Evolutionary conservation across 2,888 invertebrate genomes (phyloP), one percentile per base, ranked within the genome.

Genomic region (Rotaria macrura): DNA sequence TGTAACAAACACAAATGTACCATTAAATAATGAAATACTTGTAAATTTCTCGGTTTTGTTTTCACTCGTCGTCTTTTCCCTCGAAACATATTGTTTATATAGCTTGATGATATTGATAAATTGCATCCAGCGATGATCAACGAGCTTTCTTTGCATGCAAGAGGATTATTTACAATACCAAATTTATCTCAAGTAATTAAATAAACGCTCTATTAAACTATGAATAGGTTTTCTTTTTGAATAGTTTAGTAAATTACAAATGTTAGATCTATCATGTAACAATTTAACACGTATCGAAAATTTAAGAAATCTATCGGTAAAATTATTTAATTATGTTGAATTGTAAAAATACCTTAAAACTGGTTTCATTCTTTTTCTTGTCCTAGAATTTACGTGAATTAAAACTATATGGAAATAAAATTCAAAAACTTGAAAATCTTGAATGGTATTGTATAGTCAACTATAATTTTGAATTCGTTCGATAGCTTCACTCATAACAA

Each of bases 221-320:
- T 47, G 47, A 12, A 47, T 65, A 43, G 9, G 2, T 14, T 23
- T 43, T 1, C 25, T 40, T 2, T 38, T 72, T 72, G 38, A 20
- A 43, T 79, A 89, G 54, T 89, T 92, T 85, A 88, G 88, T 85
- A 89, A 90, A 85, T 89, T 93, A 43, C 89, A 91, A 87, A 91
- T 90, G 25, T 86, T 92, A 43, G 89, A 89, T 86, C 88, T 91
- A 52, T 89, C 89, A 49, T 87, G 88, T 74, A 91, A 91, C 91
- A 93, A 93, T 88, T 92, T 97, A 25, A 93, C 92, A 87, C 92
- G 93, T 87, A 96, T 98, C 14, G 79, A 79, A 38, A 79, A 79
- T 43, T 40, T 79, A 40, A 40, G 43, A 43, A 12, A 40, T 43
- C 7, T 79, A 43, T 10, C 43, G 43, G 79, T 79, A 79, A 25